phyloP scores from a whole-genome alignment of 2,797 vertebrate species.

The Urocyon cinereoargenteus region DNA sequence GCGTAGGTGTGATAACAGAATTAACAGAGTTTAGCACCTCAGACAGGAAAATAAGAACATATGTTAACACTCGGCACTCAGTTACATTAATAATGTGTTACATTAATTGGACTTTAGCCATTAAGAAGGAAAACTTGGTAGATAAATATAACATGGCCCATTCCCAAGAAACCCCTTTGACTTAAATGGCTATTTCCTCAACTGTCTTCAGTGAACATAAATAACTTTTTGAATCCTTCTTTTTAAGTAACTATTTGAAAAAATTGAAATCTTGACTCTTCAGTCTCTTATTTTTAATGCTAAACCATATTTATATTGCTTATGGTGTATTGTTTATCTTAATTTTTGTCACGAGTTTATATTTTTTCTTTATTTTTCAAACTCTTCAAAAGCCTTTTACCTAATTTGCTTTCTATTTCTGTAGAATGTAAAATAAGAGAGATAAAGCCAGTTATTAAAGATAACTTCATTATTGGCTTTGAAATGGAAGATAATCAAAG shows the following conservation, averaged over 20 bases:
- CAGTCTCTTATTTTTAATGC: not conserved
- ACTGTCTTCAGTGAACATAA: not conserved
- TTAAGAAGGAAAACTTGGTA: not conserved
- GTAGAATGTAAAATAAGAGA: not conserved
- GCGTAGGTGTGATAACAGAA: not conserved
- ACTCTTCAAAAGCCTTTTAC: not conserved
- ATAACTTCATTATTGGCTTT: not conserved
- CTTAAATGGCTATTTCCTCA: not conserved
- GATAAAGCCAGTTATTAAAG: not conserved
- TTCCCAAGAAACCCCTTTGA: not conserved
- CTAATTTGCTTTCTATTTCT: not conserved
- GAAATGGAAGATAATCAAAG: not conserved
- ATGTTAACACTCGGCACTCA: not conserved
- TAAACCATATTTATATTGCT: not conserved
- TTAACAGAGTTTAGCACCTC: not conserved
- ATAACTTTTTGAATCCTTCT: not conserved
- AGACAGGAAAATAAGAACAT: not conserved
- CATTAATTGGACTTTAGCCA: constrained; percentile 30
- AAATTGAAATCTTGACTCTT: not conserved
- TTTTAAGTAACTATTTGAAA: constrained; percentile 45
- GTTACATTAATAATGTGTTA: not conserved
- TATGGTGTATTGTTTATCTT: not conserved
- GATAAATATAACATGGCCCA: not conserved
- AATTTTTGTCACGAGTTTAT: not conserved
- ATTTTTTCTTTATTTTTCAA: constrained; percentile 45